Evolutionary conservation across 2,797 vertebrate species (phyloP), one percentile per base, ranked within the genome.

Genomic region (Acanthis flammea): DNA sequence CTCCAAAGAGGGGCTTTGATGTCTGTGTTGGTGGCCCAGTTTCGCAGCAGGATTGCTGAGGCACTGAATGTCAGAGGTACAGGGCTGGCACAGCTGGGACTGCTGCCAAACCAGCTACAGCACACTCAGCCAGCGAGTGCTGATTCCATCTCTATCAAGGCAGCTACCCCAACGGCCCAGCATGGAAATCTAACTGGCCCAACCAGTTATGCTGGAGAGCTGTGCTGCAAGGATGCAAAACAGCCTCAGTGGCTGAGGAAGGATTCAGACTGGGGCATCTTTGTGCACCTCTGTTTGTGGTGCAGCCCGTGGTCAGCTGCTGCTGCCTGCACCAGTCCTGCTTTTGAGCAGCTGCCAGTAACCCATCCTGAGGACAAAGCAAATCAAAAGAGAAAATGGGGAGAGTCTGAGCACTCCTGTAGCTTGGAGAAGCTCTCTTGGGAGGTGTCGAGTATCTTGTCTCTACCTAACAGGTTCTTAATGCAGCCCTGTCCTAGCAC

Each of bases 31-130:
- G 54, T 60, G 82, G 58, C 82, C 31, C 55, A 19, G 89, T 94
- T 94, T 86, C 4, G 8, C 82, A 83, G 62, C 94, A 92, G 28
- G 16, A 42, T 47, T 68, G 51, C 89, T 42, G 87, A 90, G 72
- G 47, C 77, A 54, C 53, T 78, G 86, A 92, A 86, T 90, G 85
- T 72, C 91, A 75, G 92, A 90, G 91, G 81, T 21, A 48, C 82
- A 90, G 61, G 16, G 60, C 73, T 3, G 73, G 78, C 21, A 7
- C 58, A 44, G 47, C 93, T 62, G 85, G 70, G 90, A 68, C 37
- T 54, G 51, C 76, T 86, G 94, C 94, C 95, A 95, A 92, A 53
- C 68, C 93, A 65, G 2, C 65, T 48, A 4, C 61, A 93, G 72
- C 2, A 2, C 72, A 57, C 62, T 57, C 72, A 86, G 82, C 44